Conservation (phyloP, 2,888 invertebrate species). For the Stenodema calcarata region DNA sequence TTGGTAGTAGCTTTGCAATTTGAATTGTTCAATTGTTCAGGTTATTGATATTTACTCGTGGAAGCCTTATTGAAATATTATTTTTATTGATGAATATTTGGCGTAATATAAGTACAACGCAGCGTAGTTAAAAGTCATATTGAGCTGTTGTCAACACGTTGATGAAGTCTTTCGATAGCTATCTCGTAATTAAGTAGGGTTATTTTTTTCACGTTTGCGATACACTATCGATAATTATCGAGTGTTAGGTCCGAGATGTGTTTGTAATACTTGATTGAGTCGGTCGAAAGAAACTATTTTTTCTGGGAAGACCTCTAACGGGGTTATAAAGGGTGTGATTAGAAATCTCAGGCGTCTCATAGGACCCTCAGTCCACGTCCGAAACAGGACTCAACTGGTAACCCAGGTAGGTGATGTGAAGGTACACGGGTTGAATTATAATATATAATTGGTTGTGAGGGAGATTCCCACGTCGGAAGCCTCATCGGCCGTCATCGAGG, state of each 20-base stretch:
- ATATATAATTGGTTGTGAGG: slow-evolving; percentile 44
- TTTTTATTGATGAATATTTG: no score
- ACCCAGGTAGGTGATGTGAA: neutral
- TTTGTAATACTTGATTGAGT: neutral
- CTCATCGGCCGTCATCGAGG: slow-evolving; percentile 35
- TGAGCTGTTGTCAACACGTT: no score
- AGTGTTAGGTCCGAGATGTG: neutral
- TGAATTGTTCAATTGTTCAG: no score
- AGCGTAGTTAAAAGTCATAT: no score
- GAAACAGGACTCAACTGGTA: neutral
- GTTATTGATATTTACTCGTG: no score
- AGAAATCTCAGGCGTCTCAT: slow-evolving; percentile 20
- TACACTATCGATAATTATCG: neutral
- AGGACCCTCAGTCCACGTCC: slow-evolving; percentile 13
- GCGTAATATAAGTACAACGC: no score
- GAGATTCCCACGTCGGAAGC: slow-evolving; percentile 46
- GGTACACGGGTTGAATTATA: slow-evolving; percentile 42
- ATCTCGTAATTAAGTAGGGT: no score
- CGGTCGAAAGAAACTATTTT: neutral
- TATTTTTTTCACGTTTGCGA: no score
- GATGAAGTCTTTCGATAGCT: no score
- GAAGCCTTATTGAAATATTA: no score
- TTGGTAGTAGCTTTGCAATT: no score
- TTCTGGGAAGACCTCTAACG: neutral
- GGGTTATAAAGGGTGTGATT: slow-evolving; percentile 28